Conservation (phyloP, 2,888 invertebrate genomes). For the Rotaria socialis region DNA sequence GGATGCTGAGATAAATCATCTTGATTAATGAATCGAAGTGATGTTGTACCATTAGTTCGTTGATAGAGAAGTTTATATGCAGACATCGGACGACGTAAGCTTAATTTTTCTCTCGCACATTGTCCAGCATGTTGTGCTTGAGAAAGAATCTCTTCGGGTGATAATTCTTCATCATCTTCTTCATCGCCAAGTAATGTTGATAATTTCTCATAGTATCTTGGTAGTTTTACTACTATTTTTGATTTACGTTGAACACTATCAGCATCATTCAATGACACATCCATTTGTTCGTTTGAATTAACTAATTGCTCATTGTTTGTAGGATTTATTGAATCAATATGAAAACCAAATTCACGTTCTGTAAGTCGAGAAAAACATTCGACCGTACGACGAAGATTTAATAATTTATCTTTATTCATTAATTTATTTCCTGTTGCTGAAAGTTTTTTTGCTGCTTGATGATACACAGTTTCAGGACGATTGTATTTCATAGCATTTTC, state of each 20-base stretch:
- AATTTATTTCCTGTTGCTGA: constrained; percentile 37
- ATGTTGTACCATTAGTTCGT: background rate
- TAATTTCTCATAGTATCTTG: constrained; percentile 26
- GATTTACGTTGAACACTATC: background rate
- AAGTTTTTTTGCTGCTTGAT: constrained; percentile 42
- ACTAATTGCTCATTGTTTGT: background rate
- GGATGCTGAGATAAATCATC: background rate
- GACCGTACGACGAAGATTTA: constrained; percentile 34
- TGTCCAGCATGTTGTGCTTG: constrained; percentile 32
- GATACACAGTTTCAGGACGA: constrained; percentile 45
- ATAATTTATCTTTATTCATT: constrained; percentile 43
- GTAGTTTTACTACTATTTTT: background rate
- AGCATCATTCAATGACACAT: too few relatives aligned
- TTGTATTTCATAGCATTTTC: constrained; percentile 46
- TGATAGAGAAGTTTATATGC: background rate
- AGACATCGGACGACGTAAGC: constrained; percentile 12
- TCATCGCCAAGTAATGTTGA: background rate
- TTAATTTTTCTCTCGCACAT: constrained; percentile 21
- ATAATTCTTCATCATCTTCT: constrained; percentile 32
- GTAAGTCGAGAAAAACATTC: constrained; percentile 40
- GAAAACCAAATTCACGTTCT: constrained; percentile 38
- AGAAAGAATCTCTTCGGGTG: constrained; percentile 15
- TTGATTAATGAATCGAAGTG: constrained; percentile 19
- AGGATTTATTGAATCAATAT: background rate
- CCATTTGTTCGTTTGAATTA: background rate